Evolutionary conservation across 2,797 vertebrate species (phyloP).

Genomic region (Coluber constrictor): DNA sequence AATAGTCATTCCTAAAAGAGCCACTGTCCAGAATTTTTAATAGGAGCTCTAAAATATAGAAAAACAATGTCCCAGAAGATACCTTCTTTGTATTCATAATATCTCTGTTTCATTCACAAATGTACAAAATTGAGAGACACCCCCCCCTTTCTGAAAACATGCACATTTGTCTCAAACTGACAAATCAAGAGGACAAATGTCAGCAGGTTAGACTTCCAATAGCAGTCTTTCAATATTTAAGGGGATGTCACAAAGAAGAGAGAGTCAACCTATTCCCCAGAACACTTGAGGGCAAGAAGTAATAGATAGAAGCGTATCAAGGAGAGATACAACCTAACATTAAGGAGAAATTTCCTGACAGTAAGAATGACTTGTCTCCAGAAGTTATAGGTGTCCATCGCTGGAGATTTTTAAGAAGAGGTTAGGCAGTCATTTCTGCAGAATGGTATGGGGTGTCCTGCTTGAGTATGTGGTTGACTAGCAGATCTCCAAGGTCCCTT

Average conservation of each 20-base stretch:
- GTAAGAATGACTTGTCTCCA: background rate
- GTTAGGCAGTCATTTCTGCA: background rate
- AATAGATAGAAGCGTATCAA: background rate
- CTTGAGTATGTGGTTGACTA: background rate
- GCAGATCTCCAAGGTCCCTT: background rate
- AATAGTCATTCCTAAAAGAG: background rate
- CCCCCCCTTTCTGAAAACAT: background rate
- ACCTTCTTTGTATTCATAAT: background rate
- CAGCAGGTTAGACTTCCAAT: background rate
- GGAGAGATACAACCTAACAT: background rate
- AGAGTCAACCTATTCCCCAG: background rate
- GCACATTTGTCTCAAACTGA: background rate
- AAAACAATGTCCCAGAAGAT: background rate
- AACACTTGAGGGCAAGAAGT: background rate
- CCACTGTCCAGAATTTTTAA: background rate
- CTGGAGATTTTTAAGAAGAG: background rate
- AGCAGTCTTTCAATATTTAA: background rate
- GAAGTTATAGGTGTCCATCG: background rate
- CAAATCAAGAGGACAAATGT: background rate
- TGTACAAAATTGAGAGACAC: background rate
- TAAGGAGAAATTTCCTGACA: background rate
- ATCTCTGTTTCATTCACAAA: background rate
- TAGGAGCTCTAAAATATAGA: background rate
- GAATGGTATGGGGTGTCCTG: background rate
- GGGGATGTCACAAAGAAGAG: background rate